Percentiles rank a stretch among this genome's conserved stretches.
These are phyloP conservation scores for Diploptera punctata DNA, from an alignment of 2,888 invertebrate species.

Conservation along the genomic window DNA sequence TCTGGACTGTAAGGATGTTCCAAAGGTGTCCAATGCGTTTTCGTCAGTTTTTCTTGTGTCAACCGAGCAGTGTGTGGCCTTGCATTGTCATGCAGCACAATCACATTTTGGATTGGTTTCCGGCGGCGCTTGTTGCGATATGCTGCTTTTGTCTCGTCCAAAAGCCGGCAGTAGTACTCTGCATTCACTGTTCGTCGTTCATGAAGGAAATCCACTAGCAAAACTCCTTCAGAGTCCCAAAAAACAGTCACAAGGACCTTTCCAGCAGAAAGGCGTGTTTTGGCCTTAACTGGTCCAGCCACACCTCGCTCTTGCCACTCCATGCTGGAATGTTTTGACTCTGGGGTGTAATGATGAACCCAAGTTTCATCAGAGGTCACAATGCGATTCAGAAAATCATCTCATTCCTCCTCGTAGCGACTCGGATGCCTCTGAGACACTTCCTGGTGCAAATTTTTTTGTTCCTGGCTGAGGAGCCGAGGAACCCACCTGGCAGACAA, in stretches of 20 bases:
- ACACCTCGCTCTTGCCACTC: no score
- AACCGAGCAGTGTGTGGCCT: no score
- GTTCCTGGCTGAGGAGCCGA: background rate
- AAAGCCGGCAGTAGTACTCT: background rate
- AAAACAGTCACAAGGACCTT: background rate
- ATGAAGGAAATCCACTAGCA: background rate
- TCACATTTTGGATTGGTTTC: no score
- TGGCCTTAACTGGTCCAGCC: no score
- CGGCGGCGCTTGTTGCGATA: no score
- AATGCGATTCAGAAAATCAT: conserved; percentile 8
- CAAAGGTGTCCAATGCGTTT: no score
- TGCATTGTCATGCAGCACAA: no score
- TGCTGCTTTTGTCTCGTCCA: background rate
- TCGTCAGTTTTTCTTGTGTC: no score
- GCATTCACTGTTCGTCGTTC: background rate
- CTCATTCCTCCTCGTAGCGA: background rate
- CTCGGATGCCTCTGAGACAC: background rate
- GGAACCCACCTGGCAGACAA: conserved; percentile 1
- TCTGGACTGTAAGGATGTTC: no score
- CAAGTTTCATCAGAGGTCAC: background rate
- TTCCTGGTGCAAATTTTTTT: background rate
- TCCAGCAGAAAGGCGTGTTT: background rate
- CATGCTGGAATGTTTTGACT: background rate
- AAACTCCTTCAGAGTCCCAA: background rate
- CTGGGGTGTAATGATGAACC: background rate